A percentile compares a stretch with the other conserved stretches of the same genome.
Evolutionary conservation across 2,888 invertebrate genomes (phyloP).

Genomic region (Tricholauxania praeusta): DNA sequence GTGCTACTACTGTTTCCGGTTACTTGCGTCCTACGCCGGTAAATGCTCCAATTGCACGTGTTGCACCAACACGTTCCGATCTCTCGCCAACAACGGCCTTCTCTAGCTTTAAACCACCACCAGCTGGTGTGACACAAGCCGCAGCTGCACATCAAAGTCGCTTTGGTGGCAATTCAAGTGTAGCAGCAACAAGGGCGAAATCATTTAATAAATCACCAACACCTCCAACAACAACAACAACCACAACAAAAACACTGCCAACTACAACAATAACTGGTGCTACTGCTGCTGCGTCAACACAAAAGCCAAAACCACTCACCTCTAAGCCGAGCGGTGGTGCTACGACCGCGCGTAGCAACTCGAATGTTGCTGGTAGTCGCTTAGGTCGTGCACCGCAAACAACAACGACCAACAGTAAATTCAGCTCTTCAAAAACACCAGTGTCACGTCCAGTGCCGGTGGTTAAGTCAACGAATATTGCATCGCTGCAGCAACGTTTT

Average conservation of each 20-base stretch:
- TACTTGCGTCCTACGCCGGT: slow-evolving; percentile 80
- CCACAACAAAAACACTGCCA: slow-evolving; percentile 54
- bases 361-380: slow-evolving; percentile 20
- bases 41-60: slow-evolving; percentile 73
- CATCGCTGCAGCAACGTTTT: slow-evolving; percentile 60
- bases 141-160: slow-evolving; percentile 47
- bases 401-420: slow-evolving; percentile 42
- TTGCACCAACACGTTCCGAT: slow-evolving; percentile 66
- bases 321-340: slow-evolving; percentile 52
- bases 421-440: slow-evolving; percentile 30
- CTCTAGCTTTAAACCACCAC: slow-evolving; percentile 64
- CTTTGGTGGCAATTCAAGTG: slow-evolving; percentile 18
- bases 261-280: slow-evolving; percentile 46
- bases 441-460: slow-evolving; percentile 51
- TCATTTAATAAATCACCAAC: slow-evolving; percentile 45
- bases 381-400: slow-evolving; percentile 38
- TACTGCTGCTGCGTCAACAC: slow-evolving; percentile 56
- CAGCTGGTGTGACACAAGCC: background rate
- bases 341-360: background rate
- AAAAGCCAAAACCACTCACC: slow-evolving; percentile 61
- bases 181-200: slow-evolving; percentile 27
- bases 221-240: slow-evolving; percentile 48
- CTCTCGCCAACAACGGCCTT: slow-evolving; percentile 60
- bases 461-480: slow-evolving; percentile 56
- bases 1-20: slow-evolving; percentile 38